phyloP scores from a whole-genome alignment of 2,888 invertebrate species.

The Drepanosiphum platanoidis region DNA sequence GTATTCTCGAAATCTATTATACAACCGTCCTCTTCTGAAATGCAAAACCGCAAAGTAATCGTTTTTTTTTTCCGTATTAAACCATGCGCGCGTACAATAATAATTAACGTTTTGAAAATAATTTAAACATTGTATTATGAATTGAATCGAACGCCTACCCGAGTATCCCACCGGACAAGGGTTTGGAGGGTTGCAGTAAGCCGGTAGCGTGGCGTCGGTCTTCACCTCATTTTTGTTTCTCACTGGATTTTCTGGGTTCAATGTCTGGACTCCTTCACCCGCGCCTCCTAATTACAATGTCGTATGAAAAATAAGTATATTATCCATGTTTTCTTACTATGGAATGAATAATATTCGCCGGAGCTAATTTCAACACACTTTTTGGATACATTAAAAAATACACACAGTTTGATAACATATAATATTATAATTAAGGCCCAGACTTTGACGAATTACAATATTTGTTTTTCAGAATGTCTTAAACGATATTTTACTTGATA shows the following conservation, averaged over 20 bases:
- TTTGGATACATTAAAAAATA: too few relatives aligned
- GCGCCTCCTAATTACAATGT: conserved; percentile 71
- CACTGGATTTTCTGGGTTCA: conserved; percentile 71
- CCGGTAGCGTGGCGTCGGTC: conserved; percentile 90
- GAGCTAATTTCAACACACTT: too few relatives aligned
- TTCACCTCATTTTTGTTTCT: conserved; percentile 81
- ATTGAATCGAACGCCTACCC: conserved; percentile 69
- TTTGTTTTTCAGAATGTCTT: too few relatives aligned
- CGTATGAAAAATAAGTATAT: too few relatives aligned
- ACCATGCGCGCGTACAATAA: neutral
- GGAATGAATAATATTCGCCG: too few relatives aligned
- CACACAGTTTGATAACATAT: too few relatives aligned
- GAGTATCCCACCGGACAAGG: conserved; percentile 96
- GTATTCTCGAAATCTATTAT: conserved; percentile 92
- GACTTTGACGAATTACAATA: too few relatives aligned
- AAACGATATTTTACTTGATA: too few relatives aligned
- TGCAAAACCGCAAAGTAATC: neutral
- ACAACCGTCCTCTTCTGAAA: conserved; percentile 84
- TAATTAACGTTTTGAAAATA: too few relatives aligned
- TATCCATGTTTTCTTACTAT: too few relatives aligned
- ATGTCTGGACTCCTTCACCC: conserved; percentile 79
- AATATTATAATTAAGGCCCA: too few relatives aligned
- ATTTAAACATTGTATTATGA: neutral
- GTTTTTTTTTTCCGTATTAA: neutral
- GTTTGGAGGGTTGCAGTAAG: conserved; percentile 99